Evolutionary conservation across 2,797 vertebrate genomes (phyloP), one percentile per base, ranked within the genome.

Genomic region (Fringilla coelebs): DNA sequence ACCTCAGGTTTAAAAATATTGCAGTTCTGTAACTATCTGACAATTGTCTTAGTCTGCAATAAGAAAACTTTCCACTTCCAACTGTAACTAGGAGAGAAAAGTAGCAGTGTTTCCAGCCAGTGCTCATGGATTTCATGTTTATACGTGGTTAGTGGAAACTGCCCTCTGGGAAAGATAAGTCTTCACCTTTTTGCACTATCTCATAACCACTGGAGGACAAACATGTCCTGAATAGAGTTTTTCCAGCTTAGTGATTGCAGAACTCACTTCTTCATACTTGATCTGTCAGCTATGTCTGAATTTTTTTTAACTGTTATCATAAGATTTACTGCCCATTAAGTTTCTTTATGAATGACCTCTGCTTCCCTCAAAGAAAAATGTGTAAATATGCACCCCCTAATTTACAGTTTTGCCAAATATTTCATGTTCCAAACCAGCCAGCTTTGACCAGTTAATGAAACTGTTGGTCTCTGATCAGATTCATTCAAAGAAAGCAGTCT

Each of bases 391-490:
- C 26, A 61, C 41, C 29, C 38, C 68, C 41, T 82, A 87, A 92
- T 85, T 89, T 71, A 48, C 25, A 77, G 31, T 71, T 68, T 87
- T 86, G 57, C 57, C 49, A 84, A 88, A 68, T 63, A 26, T 93
- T 93, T 91, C 16, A 4, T 49, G 62, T 90, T 95, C 40, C 71
- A 87, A n/a, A 34, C 20, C 73, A 82, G 67, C 43, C 76, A 85
- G 41, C 63, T 92, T 95, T 82, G 73, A 75, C 32, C 58, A 86
- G 48, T 81, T 90, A 82, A 88, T 85, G 38, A 79, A 94, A 80
- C 66, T 61, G 57, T 58, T 78, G 40, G 43, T 93, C 48, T 94
- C 73, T 65, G 58, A 34, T 72, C 61, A 88, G 87, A 88, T 89
- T 84, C 22, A 43, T 66, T 93, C 62, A 92, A 91, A 63, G 68